Evolutionary conservation across 2,888 invertebrate species (phyloP), one percentile per base, ranked within the genome.

Genomic region (Trichacis sp.): DNA sequence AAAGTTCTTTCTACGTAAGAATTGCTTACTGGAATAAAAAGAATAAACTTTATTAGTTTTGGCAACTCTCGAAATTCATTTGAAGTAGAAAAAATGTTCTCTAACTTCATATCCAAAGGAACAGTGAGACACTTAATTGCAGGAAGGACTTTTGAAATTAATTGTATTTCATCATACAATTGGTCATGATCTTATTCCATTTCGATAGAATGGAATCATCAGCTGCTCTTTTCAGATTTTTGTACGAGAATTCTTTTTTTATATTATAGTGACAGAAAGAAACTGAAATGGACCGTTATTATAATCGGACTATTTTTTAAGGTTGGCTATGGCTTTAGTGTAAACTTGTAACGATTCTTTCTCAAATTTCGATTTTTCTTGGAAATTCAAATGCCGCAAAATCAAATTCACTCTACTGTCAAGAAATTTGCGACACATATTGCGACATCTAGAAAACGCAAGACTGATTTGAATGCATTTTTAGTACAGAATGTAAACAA

Each of bases 241-340:
- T 52, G 40, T 51, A 38, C 29, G 29, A 24, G 20, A 24, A 58
- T 45, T 40, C 1, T 38, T 50, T n/a, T n/a, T n/a, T n/a, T n/a
- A n/a, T n/a, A n/a, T n/a, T n/a, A n/a, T n/a, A n/a, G n/a, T n/a
- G n/a, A n/a, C n/a, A n/a, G n/a, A n/a, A n/a, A n/a, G n/a, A n/a
- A n/a, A n/a, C n/a, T n/a, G n/a, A n/a, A n/a, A n/a, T n/a, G n/a
- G n/a, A n/a, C n/a, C n/a, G n/a, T n/a, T n/a, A n/a, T n/a, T 29
- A 51, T 45, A 51, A 46, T 58, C 58, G 14, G 43, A 58, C 40
- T 51, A 47, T 46, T 58, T 40, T 11, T 45, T 19, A 9, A 51
- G 15, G 38, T 58, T 51, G 0, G 11, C 14, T 2, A 48, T 15
- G 1, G 46, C 51, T 46, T 24, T 49, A 6, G 1, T 5, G 12